Evolutionary conservation across 2,113 vertebrate genomes (phyloP).

Genomic region (Rattus rattus): DNA sequence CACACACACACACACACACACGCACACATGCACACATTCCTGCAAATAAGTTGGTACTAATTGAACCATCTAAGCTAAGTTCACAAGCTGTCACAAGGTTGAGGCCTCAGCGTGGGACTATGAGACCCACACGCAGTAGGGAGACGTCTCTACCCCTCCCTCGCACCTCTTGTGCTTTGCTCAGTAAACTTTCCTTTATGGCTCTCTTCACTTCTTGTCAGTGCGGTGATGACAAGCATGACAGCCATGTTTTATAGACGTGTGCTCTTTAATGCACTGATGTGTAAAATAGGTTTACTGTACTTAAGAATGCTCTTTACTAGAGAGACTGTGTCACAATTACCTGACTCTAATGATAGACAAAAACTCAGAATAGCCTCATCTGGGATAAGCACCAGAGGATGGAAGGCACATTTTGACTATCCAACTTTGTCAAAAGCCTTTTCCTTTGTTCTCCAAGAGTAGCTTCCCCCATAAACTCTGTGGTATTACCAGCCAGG

Average conservation of each 20-base stretch:
- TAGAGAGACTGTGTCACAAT: constrained; percentile 60
- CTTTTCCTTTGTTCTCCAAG: constrained; percentile 45
- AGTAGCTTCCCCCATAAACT: background rate
- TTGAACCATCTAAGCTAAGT: background rate
- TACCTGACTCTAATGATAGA: constrained; percentile 63
- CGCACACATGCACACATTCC: background rate
- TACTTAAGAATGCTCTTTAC: constrained; percentile 68
- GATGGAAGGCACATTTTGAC: background rate
- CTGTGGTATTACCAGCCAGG: background rate
- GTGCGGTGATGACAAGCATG: constrained; percentile 63
- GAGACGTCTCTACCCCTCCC: background rate
- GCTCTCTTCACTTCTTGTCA: constrained; percentile 41
- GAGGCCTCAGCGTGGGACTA: background rate
- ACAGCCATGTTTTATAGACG: constrained; percentile 72
- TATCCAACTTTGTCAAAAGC: constrained; percentile 17
- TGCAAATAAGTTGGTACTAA: constrained; percentile 21
- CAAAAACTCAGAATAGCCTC: constrained; percentile 60
- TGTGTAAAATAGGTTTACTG: constrained; percentile 78
- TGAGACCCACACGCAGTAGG: background rate
- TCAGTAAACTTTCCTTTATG: constrained; percentile 76
- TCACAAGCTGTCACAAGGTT: background rate
- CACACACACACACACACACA: too few relatives aligned
- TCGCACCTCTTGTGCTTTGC: constrained; percentile 3
- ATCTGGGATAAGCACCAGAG: constrained; percentile 33
- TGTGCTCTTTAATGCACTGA: constrained; percentile 66